phyloP scores from a whole-genome alignment of 2,113 vertebrate species.

The Furnarius figulus region DNA sequence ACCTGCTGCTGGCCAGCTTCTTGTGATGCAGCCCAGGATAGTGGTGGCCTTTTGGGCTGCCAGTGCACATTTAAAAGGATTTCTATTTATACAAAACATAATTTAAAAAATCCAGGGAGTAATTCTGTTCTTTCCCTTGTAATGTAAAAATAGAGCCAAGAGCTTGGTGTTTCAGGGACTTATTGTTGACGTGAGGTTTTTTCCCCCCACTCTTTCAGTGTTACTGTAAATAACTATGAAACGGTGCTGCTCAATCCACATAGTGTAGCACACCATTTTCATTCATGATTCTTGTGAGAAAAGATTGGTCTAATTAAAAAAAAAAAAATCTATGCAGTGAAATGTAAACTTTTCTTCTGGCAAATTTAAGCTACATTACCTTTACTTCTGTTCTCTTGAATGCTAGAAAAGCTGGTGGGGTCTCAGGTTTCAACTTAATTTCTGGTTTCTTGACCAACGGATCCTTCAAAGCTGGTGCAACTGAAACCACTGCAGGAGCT shows the following conservation, averaged over 20 bases:
- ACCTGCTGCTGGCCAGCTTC: neutral
- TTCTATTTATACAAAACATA: neutral
- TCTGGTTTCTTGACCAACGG: constrained; percentile 92
- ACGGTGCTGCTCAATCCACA: neutral
- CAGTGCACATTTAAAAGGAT: neutral
- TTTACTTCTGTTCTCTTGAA: constrained; percentile 98
- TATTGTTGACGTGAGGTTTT: neutral
- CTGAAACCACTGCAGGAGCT: constrained; percentile 84
- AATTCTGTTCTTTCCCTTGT: neutral
- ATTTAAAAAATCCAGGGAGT: neutral
- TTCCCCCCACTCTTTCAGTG: accelerated
- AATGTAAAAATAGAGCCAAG: neutral
- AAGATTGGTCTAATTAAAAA: neutral
- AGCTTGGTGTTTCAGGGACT: neutral
- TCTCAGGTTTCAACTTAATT: constrained; percentile 89
- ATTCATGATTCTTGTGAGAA: neutral
- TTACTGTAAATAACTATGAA: neutral
- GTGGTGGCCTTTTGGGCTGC: neutral
- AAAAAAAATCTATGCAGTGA: neutral
- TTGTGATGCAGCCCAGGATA: neutral
- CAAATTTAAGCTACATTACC: constrained; percentile 71
- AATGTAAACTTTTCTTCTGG: neutral
- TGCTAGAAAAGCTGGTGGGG: constrained; percentile 88
- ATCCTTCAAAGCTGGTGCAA: constrained; percentile 90
- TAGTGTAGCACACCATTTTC: neutral